A percentile compares a stretch with the other conserved stretches of the same genome.
Evolutionary conservation across 2,797 vertebrate species (phyloP).

Genomic region (Squalus acanthias): DNA sequence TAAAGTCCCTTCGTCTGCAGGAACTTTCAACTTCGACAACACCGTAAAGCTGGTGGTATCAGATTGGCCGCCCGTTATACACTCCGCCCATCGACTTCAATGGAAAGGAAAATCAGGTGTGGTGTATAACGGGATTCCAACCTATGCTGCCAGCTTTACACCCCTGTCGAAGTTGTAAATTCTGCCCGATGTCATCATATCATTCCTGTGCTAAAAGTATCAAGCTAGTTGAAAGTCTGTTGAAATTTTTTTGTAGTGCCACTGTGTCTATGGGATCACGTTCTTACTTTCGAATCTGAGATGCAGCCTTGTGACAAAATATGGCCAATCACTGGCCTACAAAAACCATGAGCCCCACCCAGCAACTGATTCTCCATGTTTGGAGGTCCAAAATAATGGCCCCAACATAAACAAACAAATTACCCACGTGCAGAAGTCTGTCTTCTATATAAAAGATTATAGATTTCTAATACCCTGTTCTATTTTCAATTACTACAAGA

Average conservation of each 20-base stretch:
- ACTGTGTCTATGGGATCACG: background rate
- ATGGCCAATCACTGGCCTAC: background rate
- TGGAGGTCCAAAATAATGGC: background rate
- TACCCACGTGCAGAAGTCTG: background rate
- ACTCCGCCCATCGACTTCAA: background rate
- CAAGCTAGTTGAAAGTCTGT: background rate
- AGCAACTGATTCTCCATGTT: background rate
- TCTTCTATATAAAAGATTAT: background rate
- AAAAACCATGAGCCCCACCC: background rate
- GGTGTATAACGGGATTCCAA: background rate
- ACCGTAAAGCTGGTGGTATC: no score
- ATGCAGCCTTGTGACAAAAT: background rate
- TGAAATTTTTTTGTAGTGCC: background rate
- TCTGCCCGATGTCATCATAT: no score
- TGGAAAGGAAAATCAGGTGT: background rate
- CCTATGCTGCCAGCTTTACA: background rate
- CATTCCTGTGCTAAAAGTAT: no score
- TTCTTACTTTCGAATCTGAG: background rate
- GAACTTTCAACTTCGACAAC: background rate
- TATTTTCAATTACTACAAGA: background rate
- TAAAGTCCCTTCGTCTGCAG: background rate
- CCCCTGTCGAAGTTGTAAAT: background rate
- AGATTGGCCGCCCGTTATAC: no score
- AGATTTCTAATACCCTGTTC: background rate
- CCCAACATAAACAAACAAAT: background rate